A percentile compares a stretch with the other conserved stretches of the same genome.
phyloP scores from a whole-genome alignment of 2,113 vertebrate species.

The Formicarius rufipectus region DNA sequence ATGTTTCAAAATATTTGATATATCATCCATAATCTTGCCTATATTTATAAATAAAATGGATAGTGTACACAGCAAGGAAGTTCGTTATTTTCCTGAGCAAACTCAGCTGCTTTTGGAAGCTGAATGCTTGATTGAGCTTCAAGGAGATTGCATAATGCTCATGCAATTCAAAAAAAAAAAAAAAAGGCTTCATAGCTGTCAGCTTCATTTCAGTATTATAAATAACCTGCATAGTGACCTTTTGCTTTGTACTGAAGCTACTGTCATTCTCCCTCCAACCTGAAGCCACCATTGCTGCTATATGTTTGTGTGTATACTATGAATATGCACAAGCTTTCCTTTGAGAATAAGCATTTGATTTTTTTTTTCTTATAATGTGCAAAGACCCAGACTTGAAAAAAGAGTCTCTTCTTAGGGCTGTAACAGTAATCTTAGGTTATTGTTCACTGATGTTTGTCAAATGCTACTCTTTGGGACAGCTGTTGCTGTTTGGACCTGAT shows the following conservation, averaged over 20 bases:
- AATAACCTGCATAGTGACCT: slow-evolving; percentile 59
- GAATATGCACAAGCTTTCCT: slow-evolving; percentile 18
- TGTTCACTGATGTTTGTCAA: neutral
- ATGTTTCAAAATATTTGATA: neutral
- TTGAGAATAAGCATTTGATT: neutral
- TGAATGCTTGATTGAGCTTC: slow-evolving; percentile 61
- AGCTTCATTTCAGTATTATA: slow-evolving; percentile 44
- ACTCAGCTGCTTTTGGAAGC: neutral
- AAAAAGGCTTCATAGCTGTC: slow-evolving; percentile 38
- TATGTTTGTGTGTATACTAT: neutral
- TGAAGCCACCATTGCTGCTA: neutral
- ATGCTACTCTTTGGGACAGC: neutral
- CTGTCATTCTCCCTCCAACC: neutral
- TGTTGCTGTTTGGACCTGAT: neutral
- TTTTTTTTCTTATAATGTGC: neutral
- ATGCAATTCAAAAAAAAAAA: slow-evolving; percentile 21
- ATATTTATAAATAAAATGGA: slow-evolving; percentile 48
- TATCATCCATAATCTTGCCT: slow-evolving; percentile 44
- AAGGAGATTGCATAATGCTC: slow-evolving; percentile 70
- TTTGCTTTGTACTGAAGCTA: neutral
- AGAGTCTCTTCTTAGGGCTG: neutral
- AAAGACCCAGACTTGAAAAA: neutral
- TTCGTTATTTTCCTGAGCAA: slow-evolving; percentile 65
- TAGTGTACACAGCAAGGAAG: slow-evolving; percentile 57
- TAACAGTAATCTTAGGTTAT: neutral